phyloP scores from a whole-genome alignment of 2,797 vertebrate species.

The Sebastes dallii region DNA sequence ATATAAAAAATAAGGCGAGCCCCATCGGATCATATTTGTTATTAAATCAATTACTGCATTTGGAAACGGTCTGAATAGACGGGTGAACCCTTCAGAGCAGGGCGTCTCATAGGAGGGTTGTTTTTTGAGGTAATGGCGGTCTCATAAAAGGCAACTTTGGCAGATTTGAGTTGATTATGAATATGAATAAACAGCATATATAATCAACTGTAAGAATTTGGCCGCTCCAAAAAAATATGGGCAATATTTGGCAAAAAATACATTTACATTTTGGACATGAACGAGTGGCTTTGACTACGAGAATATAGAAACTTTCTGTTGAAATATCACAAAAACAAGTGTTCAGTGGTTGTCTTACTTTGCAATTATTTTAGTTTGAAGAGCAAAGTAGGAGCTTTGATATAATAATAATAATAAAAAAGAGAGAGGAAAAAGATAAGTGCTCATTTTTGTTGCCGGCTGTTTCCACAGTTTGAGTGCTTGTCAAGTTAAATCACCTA shows the following conservation, averaged over 20 bases:
- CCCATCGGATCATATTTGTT: background rate
- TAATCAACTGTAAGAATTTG: background rate
- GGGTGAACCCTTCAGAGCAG: background rate
- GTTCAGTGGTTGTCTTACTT: slow-evolving; percentile 25
- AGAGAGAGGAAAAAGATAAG: slow-evolving; percentile 26
- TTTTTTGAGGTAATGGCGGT: slow-evolving; percentile 66
- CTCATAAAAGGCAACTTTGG: slow-evolving; percentile 72
- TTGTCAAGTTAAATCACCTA: slow-evolving; percentile 19
- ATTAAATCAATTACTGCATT: slow-evolving; percentile 41
- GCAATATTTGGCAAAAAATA: slow-evolving; percentile 13
- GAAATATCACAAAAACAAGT: background rate
- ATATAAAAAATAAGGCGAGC: slow-evolving; percentile 31
- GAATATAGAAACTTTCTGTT: background rate
- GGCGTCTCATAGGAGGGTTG: slow-evolving; percentile 1
- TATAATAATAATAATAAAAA: background rate
- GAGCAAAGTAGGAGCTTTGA: slow-evolving; percentile 15
- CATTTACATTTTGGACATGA: slow-evolving; percentile 19
- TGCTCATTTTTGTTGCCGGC: slow-evolving; percentile 21
- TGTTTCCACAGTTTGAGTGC: slow-evolving; percentile 4
- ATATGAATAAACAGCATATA: background rate
- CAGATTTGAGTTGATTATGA: slow-evolving; percentile 26
- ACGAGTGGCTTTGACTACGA: background rate
- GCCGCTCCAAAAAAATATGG: slow-evolving; percentile 3
- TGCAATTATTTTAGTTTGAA: background rate
- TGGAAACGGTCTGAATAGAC: background rate